Base-by-base conservation (phyloP, 2,113 vertebrate genomes). In the Etheostoma spectabile region DNA sequence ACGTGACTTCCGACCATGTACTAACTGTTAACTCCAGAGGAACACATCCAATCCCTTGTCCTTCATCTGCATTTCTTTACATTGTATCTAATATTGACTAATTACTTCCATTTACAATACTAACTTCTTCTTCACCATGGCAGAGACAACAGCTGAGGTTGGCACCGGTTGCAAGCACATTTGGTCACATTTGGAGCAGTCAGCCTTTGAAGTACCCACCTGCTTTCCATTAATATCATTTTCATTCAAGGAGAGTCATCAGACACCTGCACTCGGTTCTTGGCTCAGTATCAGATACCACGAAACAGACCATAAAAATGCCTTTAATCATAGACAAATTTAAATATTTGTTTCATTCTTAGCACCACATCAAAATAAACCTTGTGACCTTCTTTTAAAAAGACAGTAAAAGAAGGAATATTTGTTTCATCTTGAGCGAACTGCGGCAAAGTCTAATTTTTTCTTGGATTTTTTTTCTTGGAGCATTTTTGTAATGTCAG, bases 141-240 rank as follows among this genome's bases (percentile, higher is more conserved):
- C 62, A 72, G 80, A 63, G 60, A 89, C 86, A 77, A 83, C 84
- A 91, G 84, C 91, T 88, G 86, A 88, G 64, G 69, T 45, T 83
- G 79, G 71, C 64, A 1, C 38, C 2, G 53, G 72, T 80, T 91
- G 83, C 51, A 56, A 10, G 67, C 80, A 61, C 76, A 79, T 90
- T 89, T 86, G 86, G 77, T 82, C 80, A 86, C 79, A 85, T 62
- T 33, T 65, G 63, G 77, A 84, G 74, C 74, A 81, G 86, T 66
- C 64, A 73, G 85, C 70, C 82, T 93, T 92, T 92, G 86, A 92
- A 89, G 90, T 86, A 77, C 76, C 88, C 89, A 90, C 85, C 90
- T 93, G 90, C 81, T 89, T 89, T 92, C 77, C 77, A 90, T 93
- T 91, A 81, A 91, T 89, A 88, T 79, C 30, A 88, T 90, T 90